phyloP scores from a whole-genome alignment of 2,888 invertebrate species.

The Diarsia dahlii region DNA sequence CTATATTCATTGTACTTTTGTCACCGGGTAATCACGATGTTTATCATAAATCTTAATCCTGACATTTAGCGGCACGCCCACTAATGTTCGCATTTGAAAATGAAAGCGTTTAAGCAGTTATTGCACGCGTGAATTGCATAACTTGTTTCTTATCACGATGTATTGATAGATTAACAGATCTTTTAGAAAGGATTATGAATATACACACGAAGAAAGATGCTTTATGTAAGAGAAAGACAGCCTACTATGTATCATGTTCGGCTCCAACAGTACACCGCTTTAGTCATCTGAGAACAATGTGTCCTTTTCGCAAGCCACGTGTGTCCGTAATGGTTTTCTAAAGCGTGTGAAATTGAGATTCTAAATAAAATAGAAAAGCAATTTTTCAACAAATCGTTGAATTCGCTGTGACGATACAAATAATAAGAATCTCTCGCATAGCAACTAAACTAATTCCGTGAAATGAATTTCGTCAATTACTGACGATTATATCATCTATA shows the following conservation, averaged over 20 bases:
- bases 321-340: constrained; percentile 25
- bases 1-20: constrained; percentile 86
- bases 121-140: constrained; percentile 75
- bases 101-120: constrained; percentile 78
- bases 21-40: constrained; percentile 84
- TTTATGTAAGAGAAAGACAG: constrained; percentile 45
- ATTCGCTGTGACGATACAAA: constrained; percentile 32
- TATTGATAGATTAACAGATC: constrained; percentile 66
- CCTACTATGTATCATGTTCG: constrained; percentile 20
- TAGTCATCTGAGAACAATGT: constrained; percentile 29
- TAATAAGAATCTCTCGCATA: constrained; percentile 50
- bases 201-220: constrained; percentile 28
- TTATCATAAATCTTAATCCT: constrained; percentile 85
- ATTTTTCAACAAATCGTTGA: constrained; percentile 29
- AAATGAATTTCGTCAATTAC: constrained; percentile 72
- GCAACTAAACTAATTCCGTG: constrained; percentile 68
- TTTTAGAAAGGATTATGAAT: constrained; percentile 70
- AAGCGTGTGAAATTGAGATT: constrained; percentile 38
- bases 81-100: constrained; percentile 77
- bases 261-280: constrained; percentile 1
- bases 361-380: constrained; percentile 36
- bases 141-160: constrained; percentile 64
- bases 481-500: constrained; percentile 78
- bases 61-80: constrained; percentile 83
- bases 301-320: constrained; percentile 36